Evolutionary conservation across 2,113 vertebrate species (phyloP).

Genomic region (Notarius quadriscutis): DNA sequence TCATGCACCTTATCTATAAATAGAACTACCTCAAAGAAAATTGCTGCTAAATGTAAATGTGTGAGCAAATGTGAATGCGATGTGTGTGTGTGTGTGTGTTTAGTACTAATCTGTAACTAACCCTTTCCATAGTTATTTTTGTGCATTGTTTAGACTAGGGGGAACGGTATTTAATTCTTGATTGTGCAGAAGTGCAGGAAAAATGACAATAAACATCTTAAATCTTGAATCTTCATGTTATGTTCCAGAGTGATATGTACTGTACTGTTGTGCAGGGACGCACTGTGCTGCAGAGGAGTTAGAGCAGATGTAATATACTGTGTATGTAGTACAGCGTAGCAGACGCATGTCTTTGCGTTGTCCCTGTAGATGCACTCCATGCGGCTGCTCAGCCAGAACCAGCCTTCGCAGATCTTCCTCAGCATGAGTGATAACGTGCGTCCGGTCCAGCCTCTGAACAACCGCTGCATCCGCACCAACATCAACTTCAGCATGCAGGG

Average conservation of each 20-base stretch:
- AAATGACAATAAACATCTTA: too few relatives aligned
- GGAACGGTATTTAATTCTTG: too few relatives aligned
- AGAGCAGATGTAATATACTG: background rate
- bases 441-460: constrained; percentile 95
- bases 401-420: constrained; percentile 98
- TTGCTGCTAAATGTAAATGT: too few relatives aligned
- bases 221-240: too few relatives aligned
- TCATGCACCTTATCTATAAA: too few relatives aligned
- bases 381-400: constrained; percentile 97
- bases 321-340: background rate
- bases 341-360: background rate
- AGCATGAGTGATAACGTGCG: constrained; percentile 99
- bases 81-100: too few relatives aligned
- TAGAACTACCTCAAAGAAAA: too few relatives aligned
- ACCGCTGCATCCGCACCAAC: constrained; percentile 98
- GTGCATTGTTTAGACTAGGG: too few relatives aligned
- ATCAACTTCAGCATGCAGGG: constrained; percentile 99
- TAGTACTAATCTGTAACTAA: too few relatives aligned
- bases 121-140: too few relatives aligned
- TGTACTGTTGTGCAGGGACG: background rate
- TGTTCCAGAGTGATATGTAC: background rate
- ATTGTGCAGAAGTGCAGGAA: too few relatives aligned
- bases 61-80: too few relatives aligned
- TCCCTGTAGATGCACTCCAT: constrained; percentile 91
- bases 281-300: background rate